Percentiles rank a stretch among this genome's conserved stretches.
Conservation (phyloP, 1,140 invertebrate species). For the Tetranychus cinnabarinus region DNA sequence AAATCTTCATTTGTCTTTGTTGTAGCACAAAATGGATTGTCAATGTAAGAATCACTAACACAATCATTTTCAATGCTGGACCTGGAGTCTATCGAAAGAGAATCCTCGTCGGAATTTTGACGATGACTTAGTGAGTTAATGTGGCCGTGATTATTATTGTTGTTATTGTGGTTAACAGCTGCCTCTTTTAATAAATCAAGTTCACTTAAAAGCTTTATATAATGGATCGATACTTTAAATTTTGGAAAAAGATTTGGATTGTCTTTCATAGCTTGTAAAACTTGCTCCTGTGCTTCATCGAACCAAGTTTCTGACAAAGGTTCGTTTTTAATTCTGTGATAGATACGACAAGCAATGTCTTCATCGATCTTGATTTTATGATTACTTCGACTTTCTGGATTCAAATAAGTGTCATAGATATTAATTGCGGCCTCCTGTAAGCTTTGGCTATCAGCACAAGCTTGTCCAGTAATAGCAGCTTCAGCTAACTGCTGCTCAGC, state of each 20-base stretch:
- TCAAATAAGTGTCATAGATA: conserved; percentile 59
- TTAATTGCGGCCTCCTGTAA: conserved; percentile 46
- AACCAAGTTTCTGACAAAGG: conserved; percentile 41
- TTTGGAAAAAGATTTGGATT: conserved; percentile 40
- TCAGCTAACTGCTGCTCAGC: conserved; percentile 44
- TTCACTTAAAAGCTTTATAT: conserved; percentile 47
- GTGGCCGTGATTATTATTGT: not conserved
- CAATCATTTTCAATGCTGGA: not conserved
- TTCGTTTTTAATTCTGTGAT: conserved; percentile 35
- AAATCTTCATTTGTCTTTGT: not conserved
- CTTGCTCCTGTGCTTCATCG: conserved; percentile 45
- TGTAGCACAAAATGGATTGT: not conserved
- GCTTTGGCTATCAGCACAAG: conserved; percentile 25
- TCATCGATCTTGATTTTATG: conserved; percentile 37
- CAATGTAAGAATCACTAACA: not conserved
- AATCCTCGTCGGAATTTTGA: not conserved
- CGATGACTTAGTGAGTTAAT: not conserved
- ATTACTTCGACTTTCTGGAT: conserved; percentile 26
- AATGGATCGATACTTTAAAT: conserved; percentile 40
- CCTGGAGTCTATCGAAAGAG: too few species aligned
- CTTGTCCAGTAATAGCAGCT: conserved; percentile 14
- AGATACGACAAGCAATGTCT: conserved; percentile 32
- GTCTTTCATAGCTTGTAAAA: conserved; percentile 21
- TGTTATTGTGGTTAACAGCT: conserved; percentile 16
- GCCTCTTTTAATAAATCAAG: conserved; percentile 38